Base-by-base conservation (phyloP, 1,140 invertebrate species). In the Drosophila pectinifera region DNA sequence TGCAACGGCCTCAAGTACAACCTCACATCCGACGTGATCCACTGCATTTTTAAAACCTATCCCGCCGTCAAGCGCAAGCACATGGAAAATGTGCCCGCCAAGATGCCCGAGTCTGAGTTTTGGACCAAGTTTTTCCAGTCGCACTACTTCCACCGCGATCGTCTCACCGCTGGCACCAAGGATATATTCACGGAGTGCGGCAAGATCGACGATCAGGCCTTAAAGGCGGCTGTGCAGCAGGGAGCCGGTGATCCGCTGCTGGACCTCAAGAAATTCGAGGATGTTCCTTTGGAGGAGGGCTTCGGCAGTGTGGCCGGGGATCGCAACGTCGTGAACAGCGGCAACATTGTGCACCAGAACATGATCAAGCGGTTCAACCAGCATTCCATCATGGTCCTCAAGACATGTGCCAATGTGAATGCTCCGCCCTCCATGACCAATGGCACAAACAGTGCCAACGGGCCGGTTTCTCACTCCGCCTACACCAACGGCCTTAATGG, bases 61-160 rank as follows among this genome's bases (percentile, higher is more conserved):
- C 99, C 99, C 26, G 98, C 98, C 82, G 99, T 99, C 0, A 97
- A 98, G 91, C 96, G 96, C 93, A 99, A 99, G 94, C 98, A 99
- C 93, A 93, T 96, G 69, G 98, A 99, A 93, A 96, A 98, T 93
- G 99, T 99, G 38, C 99, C 99, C 46, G 94, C 96, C 73, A 97
- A 98, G 94, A 95, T 99, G 95, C 95, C 96, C 0, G 99, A 99
- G 93, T 94, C 96, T 2, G 98, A 99, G 90, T 99, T 99, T 94
- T 99, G 99, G 99, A 98, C 97, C 11, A 97, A 98, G 83, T 99
- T 99, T 93, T 99, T 99, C 93, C 98, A 99, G 92, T 99, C 98
- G 18, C 98, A 99, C 94, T 99, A 99, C 94, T 99, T 99, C 95
- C 98, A 99, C 94, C 93, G 95, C 72, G 99, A 99, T 94, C 95